Evolutionary conservation across 2,113 vertebrate genomes (phyloP).

Genomic region (Takifugu flavidus): DNA sequence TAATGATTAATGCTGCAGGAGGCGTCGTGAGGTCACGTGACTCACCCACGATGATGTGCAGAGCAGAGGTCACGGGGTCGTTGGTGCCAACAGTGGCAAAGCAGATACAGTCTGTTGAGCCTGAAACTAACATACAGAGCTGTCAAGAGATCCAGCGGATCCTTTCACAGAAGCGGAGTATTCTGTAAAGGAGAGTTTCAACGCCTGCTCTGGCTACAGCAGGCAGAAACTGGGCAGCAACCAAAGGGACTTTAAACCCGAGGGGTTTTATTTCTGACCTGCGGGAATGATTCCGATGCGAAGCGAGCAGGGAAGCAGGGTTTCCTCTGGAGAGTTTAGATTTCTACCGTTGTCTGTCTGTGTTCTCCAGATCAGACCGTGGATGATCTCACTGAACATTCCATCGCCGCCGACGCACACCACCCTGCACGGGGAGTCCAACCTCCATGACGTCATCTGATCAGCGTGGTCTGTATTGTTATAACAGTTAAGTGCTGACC

Average conservation of each 20-base stretch:
- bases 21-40: neutral
- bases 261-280: conserved; percentile 68
- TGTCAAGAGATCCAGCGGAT: neutral
- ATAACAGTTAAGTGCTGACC: neutral
- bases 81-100: conserved; percentile 89
- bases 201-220: too few relatives aligned
- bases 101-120: conserved; percentile 95
- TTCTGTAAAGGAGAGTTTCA: too few relatives aligned
- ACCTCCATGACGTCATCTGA: neutral
- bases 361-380: conserved; percentile 86
- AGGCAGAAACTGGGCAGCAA: too few relatives aligned
- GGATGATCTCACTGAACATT: conserved; percentile 95
- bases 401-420: conserved; percentile 95
- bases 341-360: conserved; percentile 82
- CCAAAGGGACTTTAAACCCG: too few relatives aligned
- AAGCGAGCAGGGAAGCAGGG: conserved; percentile 78
- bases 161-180: too few relatives aligned
- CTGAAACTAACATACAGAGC: conserved; percentile 66
- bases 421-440: conserved; percentile 71
- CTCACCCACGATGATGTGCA: conserved; percentile 91
- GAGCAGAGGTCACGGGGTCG: conserved; percentile 89
- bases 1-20: neutral
- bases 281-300: conserved; percentile 95
- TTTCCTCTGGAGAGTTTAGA: conserved; percentile 78
- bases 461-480: too few relatives aligned